A percentile compares a stretch with the other conserved stretches of the same genome.
phyloP scores from a whole-genome alignment of 1,140 invertebrate genomes.

The Bombus sylvicola region DNA sequence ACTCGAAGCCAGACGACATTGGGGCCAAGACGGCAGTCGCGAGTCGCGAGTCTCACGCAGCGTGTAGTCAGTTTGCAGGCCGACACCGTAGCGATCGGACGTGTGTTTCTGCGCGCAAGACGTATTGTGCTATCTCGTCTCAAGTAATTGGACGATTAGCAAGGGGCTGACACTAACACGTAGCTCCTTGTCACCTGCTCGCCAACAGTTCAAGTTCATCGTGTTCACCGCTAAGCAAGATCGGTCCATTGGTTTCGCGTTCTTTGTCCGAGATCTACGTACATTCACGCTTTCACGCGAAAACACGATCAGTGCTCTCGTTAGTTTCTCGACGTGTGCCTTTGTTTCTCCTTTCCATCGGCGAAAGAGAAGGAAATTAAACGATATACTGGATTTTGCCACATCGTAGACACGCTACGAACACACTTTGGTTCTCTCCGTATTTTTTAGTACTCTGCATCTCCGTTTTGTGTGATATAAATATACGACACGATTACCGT shows the following conservation, averaged over 20 bases:
- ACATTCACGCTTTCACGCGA: neutral
- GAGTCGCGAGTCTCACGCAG: constrained; percentile 71
- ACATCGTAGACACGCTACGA: neutral
- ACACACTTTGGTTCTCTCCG: neutral
- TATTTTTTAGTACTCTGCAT: neutral
- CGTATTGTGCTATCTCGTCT: neutral
- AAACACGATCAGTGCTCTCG: constrained; percentile 15
- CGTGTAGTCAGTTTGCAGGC: constrained; percentile 77
- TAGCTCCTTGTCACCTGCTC: constrained; percentile 37
- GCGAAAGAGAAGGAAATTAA: neutral
- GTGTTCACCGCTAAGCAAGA: neutral
- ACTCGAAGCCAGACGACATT: constrained; percentile 75
- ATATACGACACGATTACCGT: too few relatives aligned
- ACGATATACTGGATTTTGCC: neutral
- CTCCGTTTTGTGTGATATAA: constrained; percentile 17
- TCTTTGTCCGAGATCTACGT: neutral
- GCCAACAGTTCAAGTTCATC: constrained; percentile 55
- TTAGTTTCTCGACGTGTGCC: constrained; percentile 7
- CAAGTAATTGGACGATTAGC: neutral
- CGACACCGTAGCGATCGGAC: constrained; percentile 74
- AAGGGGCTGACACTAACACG: neutral
- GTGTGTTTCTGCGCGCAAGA: constrained; percentile 35
- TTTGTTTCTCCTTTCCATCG: neutral
- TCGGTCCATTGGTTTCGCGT: neutral
- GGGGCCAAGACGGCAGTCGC: constrained; percentile 71